phyloP scores from a whole-genome alignment of 2,888 invertebrate genomes.

The Rhamphomyia laevipes region DNA sequence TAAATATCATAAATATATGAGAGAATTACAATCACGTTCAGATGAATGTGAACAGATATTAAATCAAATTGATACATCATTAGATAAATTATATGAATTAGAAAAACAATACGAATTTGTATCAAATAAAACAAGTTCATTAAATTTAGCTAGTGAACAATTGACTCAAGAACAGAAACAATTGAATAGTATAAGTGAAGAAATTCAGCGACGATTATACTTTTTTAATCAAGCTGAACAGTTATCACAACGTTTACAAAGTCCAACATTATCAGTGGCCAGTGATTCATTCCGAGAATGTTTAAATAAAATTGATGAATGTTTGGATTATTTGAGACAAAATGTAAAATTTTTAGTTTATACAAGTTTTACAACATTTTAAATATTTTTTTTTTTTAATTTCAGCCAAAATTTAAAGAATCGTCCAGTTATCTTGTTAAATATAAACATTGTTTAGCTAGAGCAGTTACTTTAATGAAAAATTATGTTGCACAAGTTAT shows the following conservation, averaged over 20 bases:
- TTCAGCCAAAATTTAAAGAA: constrained; percentile 72
- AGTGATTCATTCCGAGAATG: constrained; percentile 74
- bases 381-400: neutral
- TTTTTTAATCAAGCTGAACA: constrained; percentile 79
- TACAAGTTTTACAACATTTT: too few species aligned
- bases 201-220: constrained; percentile 65
- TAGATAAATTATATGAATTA: constrained; percentile 59
- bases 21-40: constrained; percentile 54
- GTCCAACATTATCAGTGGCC: constrained; percentile 68
- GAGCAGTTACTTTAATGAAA: constrained; percentile 67
- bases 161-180: constrained; percentile 78
- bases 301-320: constrained; percentile 73
- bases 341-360: constrained; percentile 50
- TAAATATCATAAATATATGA: constrained; percentile 56
- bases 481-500: constrained; percentile 66
- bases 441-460: constrained; percentile 72
- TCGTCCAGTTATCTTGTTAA: constrained; percentile 68
- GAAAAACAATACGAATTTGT: constrained; percentile 74
- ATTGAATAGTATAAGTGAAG: constrained; percentile 66
- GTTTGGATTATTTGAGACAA: constrained; percentile 67
- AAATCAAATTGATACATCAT: constrained; percentile 54
- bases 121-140: constrained; percentile 81
- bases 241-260: constrained; percentile 65
- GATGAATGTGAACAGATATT: constrained; percentile 58
- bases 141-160: constrained; percentile 87